Base-by-base conservation (phyloP, 1,140 invertebrate species). In the Lepidurus arcticus region DNA sequence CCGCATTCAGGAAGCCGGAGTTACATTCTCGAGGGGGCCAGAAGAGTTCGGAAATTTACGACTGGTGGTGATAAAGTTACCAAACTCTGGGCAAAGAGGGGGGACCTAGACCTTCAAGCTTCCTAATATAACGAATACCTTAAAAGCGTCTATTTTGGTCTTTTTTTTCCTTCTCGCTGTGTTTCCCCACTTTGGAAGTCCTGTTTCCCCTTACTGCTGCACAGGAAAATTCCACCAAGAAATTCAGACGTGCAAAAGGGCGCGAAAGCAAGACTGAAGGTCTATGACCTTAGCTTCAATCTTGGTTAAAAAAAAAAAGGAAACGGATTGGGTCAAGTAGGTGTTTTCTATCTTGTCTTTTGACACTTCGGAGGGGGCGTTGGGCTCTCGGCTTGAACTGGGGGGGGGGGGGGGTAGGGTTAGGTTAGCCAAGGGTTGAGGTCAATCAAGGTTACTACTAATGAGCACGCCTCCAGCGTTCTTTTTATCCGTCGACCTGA, bases 101-200 rank as follows among this genome's bases (percentile, higher is more conserved):
- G 47, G 21, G 53, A 65, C 53, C 53, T 65, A 65, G 53, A 65
- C 53, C 53, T 65, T 65, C 53, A 65, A 65, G 53, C 53, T 65
- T 65, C 53, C 53, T 65, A 9, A 21, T 65, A 13, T 21, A 21
- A n/a, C 13, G 53, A 65, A 65, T 65, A 65, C 53, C 53, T 65
- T 65, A 65, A 65, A 21, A 65, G 53, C 53, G 21, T 65, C 53
- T 65, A 65, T 65, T 65, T 65, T 7, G 8, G 53, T 13, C n/a
- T 65, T 65, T 21, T 21, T 21, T 21, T 65, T n/a, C 53, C 53
- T 16, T 65, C 21, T 65, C 13, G n/a, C n/a, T 21, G 53, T 65
- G 13, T 65, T 65, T 65, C 53, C 53, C 53, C 53, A 65, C 45
- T 21, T 9, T 21, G 16, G 5, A 65, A 65, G 16, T 7, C 21